phyloP scores from a whole-genome alignment of 2,888 invertebrate species.

The Thera britannica region DNA sequence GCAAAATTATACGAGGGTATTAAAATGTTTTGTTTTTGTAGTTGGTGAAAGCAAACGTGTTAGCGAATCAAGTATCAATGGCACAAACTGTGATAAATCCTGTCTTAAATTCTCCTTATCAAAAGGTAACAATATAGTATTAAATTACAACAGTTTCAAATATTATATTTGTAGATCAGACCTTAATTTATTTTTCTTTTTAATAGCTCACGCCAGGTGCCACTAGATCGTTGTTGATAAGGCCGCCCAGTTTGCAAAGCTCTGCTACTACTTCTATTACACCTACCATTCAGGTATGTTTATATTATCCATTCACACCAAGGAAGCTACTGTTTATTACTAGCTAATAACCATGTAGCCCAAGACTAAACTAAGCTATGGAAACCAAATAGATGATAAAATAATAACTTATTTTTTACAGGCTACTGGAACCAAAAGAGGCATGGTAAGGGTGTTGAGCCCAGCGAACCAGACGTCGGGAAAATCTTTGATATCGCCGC shows the following conservation, averaged over 20 bases:
- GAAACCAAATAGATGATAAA: too few species aligned
- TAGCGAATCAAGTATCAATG: constrained; percentile 46
- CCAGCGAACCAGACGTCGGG: constrained; percentile 73
- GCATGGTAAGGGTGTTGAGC: constrained; percentile 75
- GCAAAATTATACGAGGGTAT: not conserved
- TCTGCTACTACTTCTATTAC: constrained; percentile 60
- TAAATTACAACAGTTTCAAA: not conserved
- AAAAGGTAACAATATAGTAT: constrained; percentile 51
- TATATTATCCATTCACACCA: not conserved
- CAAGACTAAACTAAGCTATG: too few species aligned
- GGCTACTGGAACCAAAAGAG: constrained; percentile 63
- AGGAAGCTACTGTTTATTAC: not conserved
- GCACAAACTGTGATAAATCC: constrained; percentile 52
- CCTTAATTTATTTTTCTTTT: not conserved
- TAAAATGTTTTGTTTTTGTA: constrained; percentile 26
- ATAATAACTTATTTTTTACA: constrained; percentile 32
- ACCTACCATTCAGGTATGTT: constrained; percentile 61
- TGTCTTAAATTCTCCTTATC: constrained; percentile 45
- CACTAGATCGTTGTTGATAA: constrained; percentile 72
- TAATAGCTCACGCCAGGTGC: constrained; percentile 60
- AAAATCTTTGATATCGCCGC: constrained; percentile 80
- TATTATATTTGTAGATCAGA: not conserved
- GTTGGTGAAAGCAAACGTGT: constrained; percentile 46
- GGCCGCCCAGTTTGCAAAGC: constrained; percentile 64
- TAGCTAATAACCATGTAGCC: too few species aligned